These are phyloP conservation scores for Lutraria lutraria DNA, from an alignment of 2,888 invertebrate genomes.

Conservation along the genomic window DNA sequence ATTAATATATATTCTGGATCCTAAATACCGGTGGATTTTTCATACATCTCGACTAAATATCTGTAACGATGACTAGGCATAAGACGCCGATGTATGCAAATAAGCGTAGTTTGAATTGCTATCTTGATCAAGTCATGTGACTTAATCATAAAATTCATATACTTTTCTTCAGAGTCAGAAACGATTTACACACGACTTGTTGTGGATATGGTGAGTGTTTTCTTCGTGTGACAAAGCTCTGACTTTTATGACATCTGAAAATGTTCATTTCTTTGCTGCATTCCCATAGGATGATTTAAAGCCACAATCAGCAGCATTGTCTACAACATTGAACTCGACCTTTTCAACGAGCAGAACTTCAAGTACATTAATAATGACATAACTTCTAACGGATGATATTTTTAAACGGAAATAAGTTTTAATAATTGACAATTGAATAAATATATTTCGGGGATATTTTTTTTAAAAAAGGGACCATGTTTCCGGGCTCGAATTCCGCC, in stretches of 20 bases:
- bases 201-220: background rate
- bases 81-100: conserved; percentile 19
- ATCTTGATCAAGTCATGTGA: background rate
- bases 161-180: background rate
- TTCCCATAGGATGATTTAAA: no score
- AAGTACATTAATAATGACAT: background rate
- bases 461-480: conserved; percentile 47
- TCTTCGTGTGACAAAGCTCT: background rate
- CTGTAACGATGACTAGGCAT: background rate
- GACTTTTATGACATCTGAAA: background rate
- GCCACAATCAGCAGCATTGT: no score
- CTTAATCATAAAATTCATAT: conserved; percentile 1
- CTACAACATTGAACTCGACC: no score
- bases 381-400: background rate
- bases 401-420: background rate
- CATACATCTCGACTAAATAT: conserved; percentile 1
- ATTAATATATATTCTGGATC: conserved; percentile 4
- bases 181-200: background rate
- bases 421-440: background rate
- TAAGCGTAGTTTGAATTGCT: conserved; percentile 8
- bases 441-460: background rate
- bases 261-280: background rate
- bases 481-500: conserved; percentile 64
- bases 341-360: background rate
- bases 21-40: conserved; percentile 14